Evolutionary conservation across 2,113 vertebrate species (phyloP).

Genomic region (Eleginops maclovinus): DNA sequence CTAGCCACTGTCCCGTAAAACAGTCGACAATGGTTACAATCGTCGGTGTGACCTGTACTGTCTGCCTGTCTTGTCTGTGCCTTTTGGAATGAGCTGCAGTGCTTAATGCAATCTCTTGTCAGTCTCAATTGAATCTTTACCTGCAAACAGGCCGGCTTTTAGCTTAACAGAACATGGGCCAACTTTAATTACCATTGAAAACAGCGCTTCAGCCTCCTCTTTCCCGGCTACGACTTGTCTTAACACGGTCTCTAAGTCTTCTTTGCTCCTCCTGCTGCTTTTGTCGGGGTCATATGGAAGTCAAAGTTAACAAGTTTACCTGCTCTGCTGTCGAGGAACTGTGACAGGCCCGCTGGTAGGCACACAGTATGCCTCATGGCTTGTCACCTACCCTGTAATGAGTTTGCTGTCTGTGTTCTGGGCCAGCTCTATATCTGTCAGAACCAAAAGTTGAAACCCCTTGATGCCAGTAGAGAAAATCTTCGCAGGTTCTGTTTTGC

Average conservation of each 20-base stretch:
- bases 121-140: slow-evolving; percentile 37
- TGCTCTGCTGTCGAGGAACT: slow-evolving; percentile 29
- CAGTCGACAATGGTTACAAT: neutral
- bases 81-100: slow-evolving; percentile 15
- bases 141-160: slow-evolving; percentile 17
- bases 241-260: neutral
- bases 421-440: slow-evolving; percentile 6
- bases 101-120: slow-evolving; percentile 30
- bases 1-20: neutral
- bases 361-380: neutral
- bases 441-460: slow-evolving; percentile 26
- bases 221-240: slow-evolving; percentile 15
- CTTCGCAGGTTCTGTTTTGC: slow-evolving; percentile 26
- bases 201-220: slow-evolving; percentile 21
- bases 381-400: slow-evolving; percentile 21
- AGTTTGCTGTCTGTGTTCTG: slow-evolving; percentile 34
- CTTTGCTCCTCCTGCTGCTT: neutral
- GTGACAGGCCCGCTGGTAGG: slow-evolving; percentile 12
- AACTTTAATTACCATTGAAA: slow-evolving; percentile 55
- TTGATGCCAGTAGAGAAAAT: slow-evolving; percentile 4
- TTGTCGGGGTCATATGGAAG: slow-evolving; percentile 20
- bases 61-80: neutral
- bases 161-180: slow-evolving; percentile 39
- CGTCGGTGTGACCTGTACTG: slow-evolving; percentile 29
- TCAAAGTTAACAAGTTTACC: slow-evolving; percentile 46